Evolutionary conservation across 1,140 invertebrate species (phyloP), one percentile per base, ranked within the genome.

Genomic region (Matsumurasca onukii): DNA sequence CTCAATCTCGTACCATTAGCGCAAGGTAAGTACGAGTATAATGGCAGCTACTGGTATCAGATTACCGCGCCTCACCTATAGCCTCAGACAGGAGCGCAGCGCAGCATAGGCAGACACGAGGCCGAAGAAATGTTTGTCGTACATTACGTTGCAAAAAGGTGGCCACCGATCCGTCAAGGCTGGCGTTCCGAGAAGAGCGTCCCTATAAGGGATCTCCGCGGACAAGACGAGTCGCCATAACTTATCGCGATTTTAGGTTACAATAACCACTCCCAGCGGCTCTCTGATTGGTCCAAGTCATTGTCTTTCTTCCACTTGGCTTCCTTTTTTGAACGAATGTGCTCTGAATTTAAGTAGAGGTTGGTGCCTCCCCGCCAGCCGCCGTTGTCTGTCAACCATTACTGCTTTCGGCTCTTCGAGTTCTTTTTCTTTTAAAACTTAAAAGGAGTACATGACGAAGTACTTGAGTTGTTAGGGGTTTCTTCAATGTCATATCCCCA

Each of bases 121-220:
- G 48, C 31, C 17, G 62, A 48, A 31, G 20, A 39, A 45, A 45
- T 65, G 31, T 27, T 45, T 65, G 62, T 65, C 17, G n/a, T 3
- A 45, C 62, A 65, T 27, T 34, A 20, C 22, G 61, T 20, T 15
- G 27, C 61, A 63, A 63, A 63, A 63, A 63, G 30, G 55, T 59
- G 55, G 55, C 55, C 55, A 59, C 55, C 55, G 55, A 59, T 27
- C 55, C 3, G 3, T 22, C 22, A 59, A 39, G 34, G 17, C 34
- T 39, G 5, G 34, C 2, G 55, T 59, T 59, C 55, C 25, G 22
- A 29, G 55, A 59, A 59, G 24, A 22, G 15, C 24, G 13, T 59
- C 55, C 55, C 15, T 59, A 59, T 22, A 59, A 59, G 55, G 55
- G 22, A n/a, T n/a, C n/a, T n/a, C 25, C 30, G 15, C 17, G 34